These are phyloP conservation scores for Squalus acanthias DNA, from an alignment of 2,797 vertebrate species.

Conservation along the genomic window DNA sequence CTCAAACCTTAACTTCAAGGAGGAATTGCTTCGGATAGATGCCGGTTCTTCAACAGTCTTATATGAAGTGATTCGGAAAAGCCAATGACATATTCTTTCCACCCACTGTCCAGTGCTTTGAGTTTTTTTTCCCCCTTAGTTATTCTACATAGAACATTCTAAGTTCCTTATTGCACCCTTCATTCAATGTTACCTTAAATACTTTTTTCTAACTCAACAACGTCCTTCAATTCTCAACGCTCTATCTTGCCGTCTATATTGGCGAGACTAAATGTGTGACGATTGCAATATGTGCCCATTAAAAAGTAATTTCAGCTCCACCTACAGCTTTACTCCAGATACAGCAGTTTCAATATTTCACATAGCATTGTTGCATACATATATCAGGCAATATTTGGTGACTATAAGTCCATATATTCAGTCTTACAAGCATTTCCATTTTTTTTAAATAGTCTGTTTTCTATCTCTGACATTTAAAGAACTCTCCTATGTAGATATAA, in stretches of 20 bases:
- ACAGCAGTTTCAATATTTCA: neutral
- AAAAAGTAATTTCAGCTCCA: constrained; percentile 29
- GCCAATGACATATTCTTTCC: neutral
- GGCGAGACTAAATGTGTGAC: neutral
- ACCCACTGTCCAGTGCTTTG: neutral
- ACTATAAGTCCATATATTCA: neutral
- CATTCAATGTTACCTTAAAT: neutral
- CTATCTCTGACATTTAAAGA: neutral
- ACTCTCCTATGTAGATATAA: neutral
- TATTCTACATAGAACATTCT: neutral
- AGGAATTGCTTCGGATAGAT: neutral
- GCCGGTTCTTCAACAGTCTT: neutral
- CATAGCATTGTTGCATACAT: neutral
- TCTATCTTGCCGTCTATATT: neutral
- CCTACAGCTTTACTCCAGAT: neutral
- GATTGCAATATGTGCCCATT: neutral
- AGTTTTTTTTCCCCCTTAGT: neutral
- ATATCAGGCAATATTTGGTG: neutral
- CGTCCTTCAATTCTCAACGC: neutral
- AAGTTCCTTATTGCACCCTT: neutral
- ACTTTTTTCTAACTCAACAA: neutral
- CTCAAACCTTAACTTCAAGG: neutral
- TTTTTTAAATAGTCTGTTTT: neutral
- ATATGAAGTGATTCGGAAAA: neutral
- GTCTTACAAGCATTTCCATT: neutral